These are phyloP conservation scores for Tuberolachnus salignus DNA, from an alignment of 2,888 invertebrate species.

Conservation along the genomic window DNA sequence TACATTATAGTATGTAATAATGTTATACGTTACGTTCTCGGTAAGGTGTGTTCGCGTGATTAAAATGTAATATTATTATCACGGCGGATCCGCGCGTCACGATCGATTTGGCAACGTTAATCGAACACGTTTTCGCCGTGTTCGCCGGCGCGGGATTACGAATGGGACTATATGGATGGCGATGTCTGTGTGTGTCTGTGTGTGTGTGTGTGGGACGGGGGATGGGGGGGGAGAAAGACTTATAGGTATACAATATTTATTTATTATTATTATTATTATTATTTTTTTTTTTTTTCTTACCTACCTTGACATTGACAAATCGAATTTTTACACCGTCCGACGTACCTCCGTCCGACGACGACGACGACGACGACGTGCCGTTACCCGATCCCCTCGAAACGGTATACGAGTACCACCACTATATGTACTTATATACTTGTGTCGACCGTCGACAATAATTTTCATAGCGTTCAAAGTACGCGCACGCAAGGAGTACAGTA, in stretches of 20 bases:
- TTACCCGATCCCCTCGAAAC: constrained; percentile 3
- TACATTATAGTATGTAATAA: too few species aligned
- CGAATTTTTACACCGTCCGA: constrained; percentile 17
- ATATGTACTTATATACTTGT: neutral
- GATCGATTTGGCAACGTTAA: constrained; percentile 49
- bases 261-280: too few species aligned
- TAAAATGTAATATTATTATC: constrained; percentile 31
- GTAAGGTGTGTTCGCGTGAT: neutral
- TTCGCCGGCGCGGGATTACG: neutral
- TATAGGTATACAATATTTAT: neutral
- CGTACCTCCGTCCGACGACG: neutral
- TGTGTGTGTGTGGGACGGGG: neutral
- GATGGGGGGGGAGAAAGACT: neutral
- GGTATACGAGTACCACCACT: neutral
- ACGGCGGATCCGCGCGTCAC: constrained; percentile 30
- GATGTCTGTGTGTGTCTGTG: neutral
- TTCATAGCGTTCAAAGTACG: too few species aligned
- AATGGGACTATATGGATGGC: too few species aligned
- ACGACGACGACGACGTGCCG: neutral
- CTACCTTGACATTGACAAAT: constrained; percentile 50
- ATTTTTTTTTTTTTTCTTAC: too few species aligned
- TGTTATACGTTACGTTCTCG: neutral
- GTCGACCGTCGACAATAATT: neutral
- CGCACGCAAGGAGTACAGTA: too few species aligned
- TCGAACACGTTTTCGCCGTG: constrained; percentile 24